Percentiles rank a stretch among this genome's conserved stretches.
Evolutionary conservation across 2,797 vertebrate species (phyloP).

Genomic region (Psittacula derbiana): DNA sequence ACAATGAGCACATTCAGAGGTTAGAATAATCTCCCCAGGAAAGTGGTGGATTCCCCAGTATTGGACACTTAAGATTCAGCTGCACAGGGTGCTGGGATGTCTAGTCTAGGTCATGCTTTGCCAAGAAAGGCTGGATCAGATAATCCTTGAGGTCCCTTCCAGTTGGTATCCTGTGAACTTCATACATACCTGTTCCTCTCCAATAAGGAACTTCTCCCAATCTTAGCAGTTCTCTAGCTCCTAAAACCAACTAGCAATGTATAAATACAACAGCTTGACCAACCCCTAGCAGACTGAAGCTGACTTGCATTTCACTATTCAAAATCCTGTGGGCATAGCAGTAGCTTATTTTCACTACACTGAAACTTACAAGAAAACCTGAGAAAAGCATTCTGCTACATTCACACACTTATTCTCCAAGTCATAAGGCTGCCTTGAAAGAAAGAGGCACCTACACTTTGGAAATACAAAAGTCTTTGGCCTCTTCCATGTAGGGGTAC

Average conservation of each 20-base stretch:
- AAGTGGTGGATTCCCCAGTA: not conserved
- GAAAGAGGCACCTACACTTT: not conserved
- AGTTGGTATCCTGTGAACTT: not conserved
- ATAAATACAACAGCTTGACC: not conserved
- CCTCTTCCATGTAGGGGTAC: not conserved
- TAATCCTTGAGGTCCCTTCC: not conserved
- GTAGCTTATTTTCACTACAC: not conserved
- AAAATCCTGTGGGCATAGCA: not conserved
- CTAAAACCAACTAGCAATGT: not conserved
- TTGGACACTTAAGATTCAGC: not conserved
- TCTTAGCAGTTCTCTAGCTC: not conserved
- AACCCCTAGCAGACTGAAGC: not conserved
- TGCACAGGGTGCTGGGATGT: not conserved
- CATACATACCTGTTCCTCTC: not conserved
- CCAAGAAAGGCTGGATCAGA: not conserved
- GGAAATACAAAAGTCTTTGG: not conserved
- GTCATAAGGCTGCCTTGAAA: not conserved
- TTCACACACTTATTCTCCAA: not conserved
- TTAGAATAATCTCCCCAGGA: not conserved
- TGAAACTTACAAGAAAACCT: not conserved
- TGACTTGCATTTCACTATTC: not conserved
- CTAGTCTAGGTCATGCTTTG: not conserved
- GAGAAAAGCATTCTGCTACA: not conserved
- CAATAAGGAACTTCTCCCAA: not conserved
- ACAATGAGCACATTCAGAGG: not conserved